Conservation (phyloP, 2,888 invertebrate genomes). For the Rotaria socialis region DNA sequence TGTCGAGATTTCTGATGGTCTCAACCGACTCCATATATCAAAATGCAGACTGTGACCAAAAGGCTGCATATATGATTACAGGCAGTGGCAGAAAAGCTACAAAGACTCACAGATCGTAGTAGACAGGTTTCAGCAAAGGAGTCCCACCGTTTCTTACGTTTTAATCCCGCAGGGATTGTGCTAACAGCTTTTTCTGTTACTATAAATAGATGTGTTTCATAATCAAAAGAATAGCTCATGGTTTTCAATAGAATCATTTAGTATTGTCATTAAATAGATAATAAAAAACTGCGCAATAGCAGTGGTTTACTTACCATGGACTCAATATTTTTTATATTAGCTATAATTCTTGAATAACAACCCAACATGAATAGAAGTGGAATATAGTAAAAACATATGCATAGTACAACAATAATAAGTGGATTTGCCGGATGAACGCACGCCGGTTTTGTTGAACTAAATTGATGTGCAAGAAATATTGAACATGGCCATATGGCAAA, state of each 20-base stretch:
- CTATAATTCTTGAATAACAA: constrained; percentile 43
- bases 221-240: too few species aligned
- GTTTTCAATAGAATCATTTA: background rate
- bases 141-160: too few species aligned
- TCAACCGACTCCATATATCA: too few species aligned
- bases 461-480: constrained; percentile 15
- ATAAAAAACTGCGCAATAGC: background rate
- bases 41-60: too few species aligned
- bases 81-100: too few species aligned
- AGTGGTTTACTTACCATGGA: background rate
- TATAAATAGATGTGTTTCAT: too few species aligned
- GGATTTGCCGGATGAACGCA: constrained; percentile 40
- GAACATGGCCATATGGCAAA: constrained; percentile 39
- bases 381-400: constrained; percentile 40
- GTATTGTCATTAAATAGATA: background rate
- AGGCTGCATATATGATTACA: too few species aligned
- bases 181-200: too few species aligned
- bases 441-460: background rate
- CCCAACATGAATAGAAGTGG: constrained; percentile 42
- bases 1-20: too few species aligned
- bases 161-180: too few species aligned
- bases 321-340: constrained; percentile 43
- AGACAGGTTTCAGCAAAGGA: too few species aligned
- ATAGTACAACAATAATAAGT: constrained; percentile 38
- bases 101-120: too few species aligned